A percentile compares a stretch with the other conserved stretches of the same genome.
Evolutionary conservation across 2,113 vertebrate genomes (phyloP).

Genomic region (Bubo bubo): DNA sequence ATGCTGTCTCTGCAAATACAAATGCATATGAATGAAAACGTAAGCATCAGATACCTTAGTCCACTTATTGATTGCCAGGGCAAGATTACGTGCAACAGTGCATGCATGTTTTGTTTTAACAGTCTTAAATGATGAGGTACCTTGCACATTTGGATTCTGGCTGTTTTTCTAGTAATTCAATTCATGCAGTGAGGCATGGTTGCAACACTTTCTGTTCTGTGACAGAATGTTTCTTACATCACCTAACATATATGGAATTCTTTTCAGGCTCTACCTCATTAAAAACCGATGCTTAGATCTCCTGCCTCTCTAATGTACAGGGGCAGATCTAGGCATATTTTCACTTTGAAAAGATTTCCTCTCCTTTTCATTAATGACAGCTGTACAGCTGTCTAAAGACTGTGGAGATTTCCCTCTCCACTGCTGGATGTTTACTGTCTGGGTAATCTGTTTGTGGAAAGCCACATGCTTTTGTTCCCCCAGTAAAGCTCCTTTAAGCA

Average conservation of each 20-base stretch:
- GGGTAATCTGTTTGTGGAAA: not conserved
- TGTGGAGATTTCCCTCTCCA: not conserved
- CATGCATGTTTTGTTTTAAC: not conserved
- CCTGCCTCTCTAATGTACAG: conserved; percentile 6
- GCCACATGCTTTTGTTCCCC: not conserved
- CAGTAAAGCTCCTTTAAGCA: not conserved
- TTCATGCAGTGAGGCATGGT: conserved; percentile 22
- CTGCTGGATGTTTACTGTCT: conserved; percentile 5
- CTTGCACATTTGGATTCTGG: not conserved
- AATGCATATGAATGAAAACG: not conserved
- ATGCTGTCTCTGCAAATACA: not conserved
- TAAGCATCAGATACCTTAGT: not conserved
- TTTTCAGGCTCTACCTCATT: conserved; percentile 43
- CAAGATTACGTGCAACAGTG: not conserved
- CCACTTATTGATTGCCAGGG: not conserved
- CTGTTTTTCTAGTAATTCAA: conserved; percentile 1
- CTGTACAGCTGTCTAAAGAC: conserved; percentile 21
- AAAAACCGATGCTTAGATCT: conserved; percentile 33
- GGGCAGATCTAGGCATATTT: conserved; percentile 51
- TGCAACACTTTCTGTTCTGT: conserved; percentile 47
- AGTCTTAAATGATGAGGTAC: not conserved
- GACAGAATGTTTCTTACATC: conserved; percentile 43
- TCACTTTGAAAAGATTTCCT: conserved; percentile 50
- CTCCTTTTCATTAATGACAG: conserved; percentile 45
- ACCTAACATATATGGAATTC: conserved; percentile 48